Evolutionary conservation across 2,797 vertebrate species (phyloP).

Genomic region (Pipistrellus pipistrellus): DNA sequence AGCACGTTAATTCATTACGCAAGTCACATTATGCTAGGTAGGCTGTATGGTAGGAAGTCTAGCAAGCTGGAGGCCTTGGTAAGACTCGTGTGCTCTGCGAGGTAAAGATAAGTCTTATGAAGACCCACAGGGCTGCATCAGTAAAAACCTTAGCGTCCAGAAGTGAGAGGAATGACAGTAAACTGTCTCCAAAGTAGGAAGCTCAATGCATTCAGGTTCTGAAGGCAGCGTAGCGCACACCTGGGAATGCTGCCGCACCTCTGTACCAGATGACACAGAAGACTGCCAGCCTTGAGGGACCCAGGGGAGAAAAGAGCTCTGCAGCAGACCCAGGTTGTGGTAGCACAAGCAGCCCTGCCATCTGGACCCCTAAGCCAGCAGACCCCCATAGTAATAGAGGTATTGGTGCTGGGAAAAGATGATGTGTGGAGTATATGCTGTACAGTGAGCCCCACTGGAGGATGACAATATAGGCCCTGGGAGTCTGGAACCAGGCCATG

Average conservation of each 20-base stretch:
- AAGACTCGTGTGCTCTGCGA: neutral
- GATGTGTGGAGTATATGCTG: fast-evolving
- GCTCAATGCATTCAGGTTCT: neutral
- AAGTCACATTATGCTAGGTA: no score
- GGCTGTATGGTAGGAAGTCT: neutral
- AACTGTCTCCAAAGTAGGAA: neutral
- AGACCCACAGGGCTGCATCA: neutral
- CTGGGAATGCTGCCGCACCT: neutral
- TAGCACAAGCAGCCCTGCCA: no score
- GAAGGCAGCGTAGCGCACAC: neutral
- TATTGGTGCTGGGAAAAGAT: no score
- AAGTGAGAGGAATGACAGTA: neutral
- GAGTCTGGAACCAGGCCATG: neutral
- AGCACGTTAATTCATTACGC: neutral
- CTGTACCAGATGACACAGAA: no score
- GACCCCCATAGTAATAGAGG: neutral
- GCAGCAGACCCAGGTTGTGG: neutral
- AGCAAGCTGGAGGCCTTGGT: neutral
- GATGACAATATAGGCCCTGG: no score
- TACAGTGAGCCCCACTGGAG: neutral
- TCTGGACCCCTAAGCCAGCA: neutral
- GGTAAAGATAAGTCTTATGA: neutral
- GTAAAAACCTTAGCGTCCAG: neutral
- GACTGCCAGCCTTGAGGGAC: neutral
- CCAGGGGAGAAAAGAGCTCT: neutral